These are phyloP conservation scores for Micropoecilia bifurca DNA, from an alignment of 2,797 vertebrate species.

Conservation along the genomic window DNA sequence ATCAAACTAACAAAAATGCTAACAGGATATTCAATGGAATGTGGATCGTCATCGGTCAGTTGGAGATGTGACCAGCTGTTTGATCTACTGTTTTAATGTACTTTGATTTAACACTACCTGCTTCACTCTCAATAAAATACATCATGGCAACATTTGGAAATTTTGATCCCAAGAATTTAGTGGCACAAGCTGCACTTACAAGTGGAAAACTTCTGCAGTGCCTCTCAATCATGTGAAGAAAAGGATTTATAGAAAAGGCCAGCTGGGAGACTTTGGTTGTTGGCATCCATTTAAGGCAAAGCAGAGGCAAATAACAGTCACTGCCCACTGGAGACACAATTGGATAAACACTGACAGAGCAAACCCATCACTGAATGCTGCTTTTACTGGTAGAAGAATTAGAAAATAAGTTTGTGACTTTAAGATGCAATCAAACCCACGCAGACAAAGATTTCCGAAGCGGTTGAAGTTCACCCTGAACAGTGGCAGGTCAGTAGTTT, in stretches of 20 bases:
- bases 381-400: conserved; percentile 8
- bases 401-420: conserved; percentile 5
- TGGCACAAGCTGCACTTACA: conserved; percentile 20
- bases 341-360: conserved; percentile 5
- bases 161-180: conserved; percentile 11
- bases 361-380: conserved; percentile 12
- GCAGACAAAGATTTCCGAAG: conserved; percentile 36
- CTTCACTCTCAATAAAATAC: conserved; percentile 7
- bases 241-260: conserved; percentile 2
- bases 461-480: conserved; percentile 40
- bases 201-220: conserved; percentile 6
- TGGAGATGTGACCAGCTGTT: neutral
- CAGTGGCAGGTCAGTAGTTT: conserved; percentile 22
- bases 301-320: conserved; percentile 40
- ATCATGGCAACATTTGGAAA: conserved; percentile 17
- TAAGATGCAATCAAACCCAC: conserved; percentile 15
- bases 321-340: conserved; percentile 15
- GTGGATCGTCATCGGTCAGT: conserved; percentile 36
- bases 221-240: conserved; percentile 7
- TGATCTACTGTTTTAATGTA: conserved; percentile 26
- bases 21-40: conserved; percentile 4
- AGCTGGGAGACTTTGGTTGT: conserved; percentile 44
- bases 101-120: conserved; percentile 12
- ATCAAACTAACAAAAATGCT: conserved; percentile 16
- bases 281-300: conserved; percentile 49